phyloP scores from a whole-genome alignment of 2,888 invertebrate species.

The Scaeva pyrastri region DNA sequence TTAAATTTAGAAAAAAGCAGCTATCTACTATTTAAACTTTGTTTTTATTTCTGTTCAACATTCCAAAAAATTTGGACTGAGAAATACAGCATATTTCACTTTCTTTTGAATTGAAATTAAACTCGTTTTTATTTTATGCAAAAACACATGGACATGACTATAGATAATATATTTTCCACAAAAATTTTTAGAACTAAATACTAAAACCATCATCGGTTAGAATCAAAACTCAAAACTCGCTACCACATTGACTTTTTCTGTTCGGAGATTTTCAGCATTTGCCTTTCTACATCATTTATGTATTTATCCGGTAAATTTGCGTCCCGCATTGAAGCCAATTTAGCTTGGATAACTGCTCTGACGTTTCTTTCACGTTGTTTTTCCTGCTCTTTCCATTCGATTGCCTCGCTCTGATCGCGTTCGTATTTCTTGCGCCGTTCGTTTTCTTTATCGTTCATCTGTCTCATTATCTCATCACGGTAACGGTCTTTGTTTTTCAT shows the following conservation, averaged over 20 bases:
- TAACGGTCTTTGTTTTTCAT: slow-evolving; percentile 79
- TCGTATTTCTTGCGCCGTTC: slow-evolving; percentile 80
- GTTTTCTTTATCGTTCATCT: slow-evolving; percentile 82
- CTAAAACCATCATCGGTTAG: background rate
- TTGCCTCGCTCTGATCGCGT: slow-evolving; percentile 80
- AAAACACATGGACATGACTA: background rate
- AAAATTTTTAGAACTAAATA: slow-evolving; percentile 2
- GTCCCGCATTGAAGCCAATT: slow-evolving; percentile 82
- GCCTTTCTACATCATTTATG: slow-evolving; percentile 82
- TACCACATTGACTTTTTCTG: slow-evolving; percentile 34
- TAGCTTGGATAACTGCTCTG: slow-evolving; percentile 81
- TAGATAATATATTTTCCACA: background rate
- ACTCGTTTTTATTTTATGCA: too few relatives aligned
- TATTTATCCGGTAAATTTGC: slow-evolving; percentile 83
- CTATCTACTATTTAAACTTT: too few relatives aligned
- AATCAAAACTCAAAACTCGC: background rate
- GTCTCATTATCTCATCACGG: slow-evolving; percentile 81
- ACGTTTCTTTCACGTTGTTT: slow-evolving; percentile 82
- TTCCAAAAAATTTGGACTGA: too few relatives aligned
- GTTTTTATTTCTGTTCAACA: too few relatives aligned
- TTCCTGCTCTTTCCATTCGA: slow-evolving; percentile 81
- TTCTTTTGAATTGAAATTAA: too few relatives aligned
- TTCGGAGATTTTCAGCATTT: slow-evolving; percentile 67
- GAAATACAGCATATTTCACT: too few relatives aligned
- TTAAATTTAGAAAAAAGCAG: too few relatives aligned